Conservation (phyloP, 2,797 vertebrate genomes). For the Chloroceryle inda region DNA sequence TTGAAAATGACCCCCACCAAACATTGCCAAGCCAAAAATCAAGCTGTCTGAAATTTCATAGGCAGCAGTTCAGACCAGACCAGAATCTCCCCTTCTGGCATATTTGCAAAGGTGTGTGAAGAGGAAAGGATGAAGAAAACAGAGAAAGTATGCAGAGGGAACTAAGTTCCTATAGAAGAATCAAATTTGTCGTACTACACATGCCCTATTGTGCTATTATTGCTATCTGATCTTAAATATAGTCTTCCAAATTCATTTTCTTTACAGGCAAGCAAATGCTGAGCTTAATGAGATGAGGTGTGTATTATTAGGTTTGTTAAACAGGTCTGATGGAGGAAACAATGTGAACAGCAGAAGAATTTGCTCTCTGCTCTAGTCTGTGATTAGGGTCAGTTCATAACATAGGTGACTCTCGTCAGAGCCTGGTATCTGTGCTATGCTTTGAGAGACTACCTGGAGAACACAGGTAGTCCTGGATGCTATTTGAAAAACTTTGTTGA, state of each 20-base stretch:
- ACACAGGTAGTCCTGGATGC: neutral
- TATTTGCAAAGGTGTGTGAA: slow-evolving; percentile 27
- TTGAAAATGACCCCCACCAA: neutral
- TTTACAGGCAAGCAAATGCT: neutral
- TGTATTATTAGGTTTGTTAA: slow-evolving; percentile 27
- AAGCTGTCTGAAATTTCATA: slow-evolving; percentile 54
- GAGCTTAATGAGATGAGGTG: slow-evolving; percentile 18
- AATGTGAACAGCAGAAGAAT: neutral
- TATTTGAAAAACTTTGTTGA: neutral
- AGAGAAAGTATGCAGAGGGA: neutral
- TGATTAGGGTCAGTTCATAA: slow-evolving; percentile 22
- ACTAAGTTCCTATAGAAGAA: neutral
- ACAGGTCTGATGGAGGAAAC: slow-evolving; percentile 12
- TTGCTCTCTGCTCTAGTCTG: slow-evolving; percentile 13
- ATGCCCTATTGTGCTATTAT: neutral
- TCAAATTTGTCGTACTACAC: neutral
- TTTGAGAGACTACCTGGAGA: slow-evolving; percentile 3
- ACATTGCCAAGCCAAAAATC: slow-evolving; percentile 41
- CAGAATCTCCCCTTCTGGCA: neutral
- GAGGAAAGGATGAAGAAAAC: slow-evolving; percentile 1
- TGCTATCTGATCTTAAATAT: neutral
- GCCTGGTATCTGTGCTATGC: neutral
- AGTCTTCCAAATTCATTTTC: neutral
- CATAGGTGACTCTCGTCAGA: slow-evolving; percentile 10
- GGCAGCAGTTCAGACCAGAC: slow-evolving; percentile 14